Conservation (phyloP, 2,888 invertebrate species). For the Macaria liturata region DNA sequence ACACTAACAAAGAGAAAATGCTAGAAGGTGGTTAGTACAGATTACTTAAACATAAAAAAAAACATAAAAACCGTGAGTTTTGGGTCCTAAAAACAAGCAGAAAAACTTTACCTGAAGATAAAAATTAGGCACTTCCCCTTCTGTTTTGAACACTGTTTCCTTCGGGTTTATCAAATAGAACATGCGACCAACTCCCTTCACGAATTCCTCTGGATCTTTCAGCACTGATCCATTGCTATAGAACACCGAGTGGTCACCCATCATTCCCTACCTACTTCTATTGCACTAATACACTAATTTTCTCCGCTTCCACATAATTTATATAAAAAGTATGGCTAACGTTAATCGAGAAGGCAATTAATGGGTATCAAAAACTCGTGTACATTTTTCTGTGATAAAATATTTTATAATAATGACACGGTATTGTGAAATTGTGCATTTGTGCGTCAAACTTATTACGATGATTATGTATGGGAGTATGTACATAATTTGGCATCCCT, state of each 20-base stretch:
- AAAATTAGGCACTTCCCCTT: slow-evolving; percentile 86
- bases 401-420: background rate
- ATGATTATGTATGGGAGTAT: no score
- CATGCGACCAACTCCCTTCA: slow-evolving; percentile 79
- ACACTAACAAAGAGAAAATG: no score
- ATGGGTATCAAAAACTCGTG: background rate
- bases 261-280: slow-evolving; percentile 4
- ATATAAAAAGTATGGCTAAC: slow-evolving; percentile 7
- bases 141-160: slow-evolving; percentile 81
- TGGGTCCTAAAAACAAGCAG: no score
- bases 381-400: slow-evolving; percentile 2
- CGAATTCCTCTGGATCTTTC: slow-evolving; percentile 34
- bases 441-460: no score
- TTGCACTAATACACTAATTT: background rate
- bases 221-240: slow-evolving; percentile 22
- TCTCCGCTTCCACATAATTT: background rate
- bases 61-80: no score
- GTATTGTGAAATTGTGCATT: slow-evolving; percentile 5
- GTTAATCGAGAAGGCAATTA: slow-evolving; percentile 12
- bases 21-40: no score
- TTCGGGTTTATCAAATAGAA: slow-evolving; percentile 86
- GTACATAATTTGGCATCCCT: no score
- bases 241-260: slow-evolving; percentile 1
- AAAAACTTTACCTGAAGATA: slow-evolving; percentile 83
- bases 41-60: no score